Base-by-base conservation (phyloP, 2,113 vertebrate genomes). In the Xenotilapia longispinis region DNA sequence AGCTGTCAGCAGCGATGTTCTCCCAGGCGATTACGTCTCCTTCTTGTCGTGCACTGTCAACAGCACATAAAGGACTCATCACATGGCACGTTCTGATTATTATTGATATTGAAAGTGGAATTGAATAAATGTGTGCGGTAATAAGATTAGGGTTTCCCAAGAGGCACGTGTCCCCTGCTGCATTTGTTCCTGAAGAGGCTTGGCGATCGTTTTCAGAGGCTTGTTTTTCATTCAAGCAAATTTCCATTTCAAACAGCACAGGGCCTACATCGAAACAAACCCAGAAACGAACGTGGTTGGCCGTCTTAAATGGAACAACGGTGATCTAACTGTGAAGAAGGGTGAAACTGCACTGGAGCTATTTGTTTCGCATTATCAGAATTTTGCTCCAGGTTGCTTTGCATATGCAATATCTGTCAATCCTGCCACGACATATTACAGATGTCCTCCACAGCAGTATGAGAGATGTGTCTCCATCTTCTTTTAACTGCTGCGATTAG, bases 111-210 rank as follows among this genome's bases (percentile, higher is more conserved):
- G 94, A 94, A 94, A 88, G 91, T 91, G 83, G 91, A 94, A 95
- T 95, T 94, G 91, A 96, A 95, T 93, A 93, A 94, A 92, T 95
- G 91, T 93, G 87, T 58, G 83, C 88, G 92, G 91, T 94, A 95
- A 95, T 90, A 88, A 92, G 94, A 96, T 96, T 95, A 95, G 93
- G 89, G 92, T 93, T 93, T 96, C 94, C 91, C 89, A 89, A 90
- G 93, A 95, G 94, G 82, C 53, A 40, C 19, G 57, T 28, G 19
- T 79, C 87, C 87, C 70, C 65, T 73, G 53, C 80, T 86, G 80
- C 80, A 87, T 94, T 95, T 89, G 87, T 85, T 90, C 83, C 85
- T 73, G 88, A 93, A 89, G 92, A 95, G 87, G 73, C 54, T 6
- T 33, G 33, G 83, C 85, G 87, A 93, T 93, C 82, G 78, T 83